Evolutionary conservation across 37 sponge, comb jelly and placozoan genomes (phyloP).

Genomic region (Cliona cf. orientalis): DNA sequence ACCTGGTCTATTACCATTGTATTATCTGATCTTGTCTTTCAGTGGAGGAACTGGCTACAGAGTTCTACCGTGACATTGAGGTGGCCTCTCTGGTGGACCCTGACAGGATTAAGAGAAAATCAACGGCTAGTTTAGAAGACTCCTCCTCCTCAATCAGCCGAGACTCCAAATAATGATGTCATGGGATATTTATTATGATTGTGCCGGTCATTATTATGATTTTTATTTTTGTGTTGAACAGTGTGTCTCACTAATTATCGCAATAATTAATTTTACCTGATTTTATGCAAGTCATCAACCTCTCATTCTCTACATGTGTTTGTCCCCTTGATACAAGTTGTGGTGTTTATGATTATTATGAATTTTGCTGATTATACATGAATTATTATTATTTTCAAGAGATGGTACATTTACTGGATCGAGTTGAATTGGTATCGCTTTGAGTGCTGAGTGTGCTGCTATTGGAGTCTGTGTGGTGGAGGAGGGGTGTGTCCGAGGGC

Average conservation of each 20-base stretch:
- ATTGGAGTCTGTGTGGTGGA: not conserved
- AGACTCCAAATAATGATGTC: too few species aligned
- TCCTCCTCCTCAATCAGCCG: conserved; percentile 18
- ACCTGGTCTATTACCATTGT: not conserved
- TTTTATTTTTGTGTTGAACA: too few species aligned
- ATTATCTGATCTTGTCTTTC: not conserved
- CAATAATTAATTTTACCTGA: too few species aligned
- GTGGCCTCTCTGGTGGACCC: conserved; percentile 28
- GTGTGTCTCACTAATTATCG: too few species aligned
- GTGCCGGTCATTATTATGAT: too few species aligned
- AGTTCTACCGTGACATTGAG: conserved; percentile 49
- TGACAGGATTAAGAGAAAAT: conserved; percentile 20
- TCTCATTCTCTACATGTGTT: too few species aligned
- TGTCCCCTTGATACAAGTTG: too few species aligned
- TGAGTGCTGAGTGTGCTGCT: not conserved
- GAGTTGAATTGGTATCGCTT: not conserved
- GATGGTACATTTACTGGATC: not conserved
- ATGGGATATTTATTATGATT: too few species aligned
- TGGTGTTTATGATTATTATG: too few species aligned
- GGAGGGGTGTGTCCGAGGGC: not conserved
- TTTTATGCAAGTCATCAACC: too few species aligned
- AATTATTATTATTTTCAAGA: too few species aligned
- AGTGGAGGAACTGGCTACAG: conserved; percentile 62
- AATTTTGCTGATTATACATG: too few species aligned
- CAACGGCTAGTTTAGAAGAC: conserved; percentile 1